Conservation (phyloP, 2,113 vertebrate species). For the Pogona vitticeps region DNA sequence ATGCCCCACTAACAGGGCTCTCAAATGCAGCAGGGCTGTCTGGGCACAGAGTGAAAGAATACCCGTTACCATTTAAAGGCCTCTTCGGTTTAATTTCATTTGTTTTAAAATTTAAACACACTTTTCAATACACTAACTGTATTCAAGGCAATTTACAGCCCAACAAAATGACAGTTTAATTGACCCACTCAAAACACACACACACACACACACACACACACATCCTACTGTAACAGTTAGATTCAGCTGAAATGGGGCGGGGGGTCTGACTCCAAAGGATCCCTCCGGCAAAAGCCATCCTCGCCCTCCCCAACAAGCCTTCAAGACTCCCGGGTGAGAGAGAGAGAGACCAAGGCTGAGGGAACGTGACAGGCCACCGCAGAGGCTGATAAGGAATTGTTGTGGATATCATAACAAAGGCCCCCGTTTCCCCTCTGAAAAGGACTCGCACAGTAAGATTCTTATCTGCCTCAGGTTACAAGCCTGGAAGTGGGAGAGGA, state of each 20-base stretch:
- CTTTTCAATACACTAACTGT: neutral
- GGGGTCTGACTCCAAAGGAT: neutral
- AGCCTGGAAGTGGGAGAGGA: neutral
- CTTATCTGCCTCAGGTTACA: neutral
- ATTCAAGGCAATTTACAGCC: neutral
- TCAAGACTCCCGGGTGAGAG: neutral
- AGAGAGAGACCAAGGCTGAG: neutral
- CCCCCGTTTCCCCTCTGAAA: neutral
- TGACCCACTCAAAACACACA: neutral
- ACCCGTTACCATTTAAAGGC: neutral
- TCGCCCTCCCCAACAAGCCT: neutral
- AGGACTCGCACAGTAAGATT: neutral
- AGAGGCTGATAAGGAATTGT: neutral
- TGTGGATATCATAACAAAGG: neutral
- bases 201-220: too few relatives aligned
- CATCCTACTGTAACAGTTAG: neutral
- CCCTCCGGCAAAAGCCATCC: neutral
- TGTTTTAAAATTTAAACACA: neutral
- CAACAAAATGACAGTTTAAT: neutral
- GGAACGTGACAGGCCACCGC: neutral
- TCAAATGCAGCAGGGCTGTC: neutral
- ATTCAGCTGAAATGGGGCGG: neutral
- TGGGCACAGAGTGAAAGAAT: neutral
- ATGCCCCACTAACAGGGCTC: neutral
- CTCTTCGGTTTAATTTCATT: neutral